Evolutionary conservation across 2,113 vertebrate species (phyloP), one percentile per base, ranked within the genome.

Genomic region (Cyanoramphus novaezelandiae): DNA sequence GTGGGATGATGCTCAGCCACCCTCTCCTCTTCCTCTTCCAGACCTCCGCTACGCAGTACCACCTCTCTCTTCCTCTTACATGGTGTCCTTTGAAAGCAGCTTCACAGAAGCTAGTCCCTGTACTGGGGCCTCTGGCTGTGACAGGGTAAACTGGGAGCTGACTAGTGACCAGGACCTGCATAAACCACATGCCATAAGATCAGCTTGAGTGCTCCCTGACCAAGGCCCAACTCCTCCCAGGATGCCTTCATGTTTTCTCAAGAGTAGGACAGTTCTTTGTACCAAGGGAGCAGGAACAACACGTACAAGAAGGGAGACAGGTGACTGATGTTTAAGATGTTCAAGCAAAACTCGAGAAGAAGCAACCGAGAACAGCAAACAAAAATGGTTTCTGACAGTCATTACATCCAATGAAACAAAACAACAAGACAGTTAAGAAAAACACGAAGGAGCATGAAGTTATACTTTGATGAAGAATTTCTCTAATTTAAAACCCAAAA

Each of bases 141-240:
- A 7, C 8, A 23, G 43, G 18, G 33, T 10, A 25, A 77, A 33
- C 19, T 20, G 11, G 17, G 35, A 64, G 35, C 3, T 27, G 20
- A 29, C 27, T 9, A 33, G 27, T 6, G 17, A 18, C 41, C 33
- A 44, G 21, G 53, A 59, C 23, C 43, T 70, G 39, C 50, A 10
- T 39, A 78, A 41, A 16, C 15, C 20, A 11, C 0, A 0, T 17
- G 52, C 46, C 39, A 6, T 28, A 52, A 37, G 2, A 64, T 13
- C 31, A 90, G 24, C 50, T 59, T 71, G 11, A 52, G 55, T 8
- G 3, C 41, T 69, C 19, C 33, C 35, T 57, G 33, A 50, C n/a
- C 50, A 57, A 79, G 17, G 39, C 6, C 27, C 5, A 15, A 3
- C 28, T 43, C 31, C 33, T 93, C 21, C 62, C 25, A 33, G 17